phyloP scores from a whole-genome alignment of 2,797 vertebrate species.

The Channallabes apus region DNA sequence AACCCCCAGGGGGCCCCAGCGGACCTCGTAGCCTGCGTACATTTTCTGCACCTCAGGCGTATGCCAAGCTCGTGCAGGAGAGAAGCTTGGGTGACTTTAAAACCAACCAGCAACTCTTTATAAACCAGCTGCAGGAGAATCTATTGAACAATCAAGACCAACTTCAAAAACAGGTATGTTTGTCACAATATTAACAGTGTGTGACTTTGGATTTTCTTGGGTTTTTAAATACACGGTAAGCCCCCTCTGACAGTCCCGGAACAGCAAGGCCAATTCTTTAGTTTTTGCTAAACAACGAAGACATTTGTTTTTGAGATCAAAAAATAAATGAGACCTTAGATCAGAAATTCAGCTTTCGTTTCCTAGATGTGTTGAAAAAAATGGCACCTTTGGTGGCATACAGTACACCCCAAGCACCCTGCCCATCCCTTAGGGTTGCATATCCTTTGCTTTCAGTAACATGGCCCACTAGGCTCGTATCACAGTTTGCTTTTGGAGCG shows the following conservation, averaged over 20 bases:
- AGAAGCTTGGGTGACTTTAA: constrained; percentile 61
- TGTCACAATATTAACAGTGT: neutral
- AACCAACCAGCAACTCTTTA: constrained; percentile 67
- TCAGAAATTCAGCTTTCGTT: neutral
- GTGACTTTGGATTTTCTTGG: neutral
- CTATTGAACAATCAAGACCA: constrained; percentile 72
- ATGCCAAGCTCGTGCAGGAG: constrained; percentile 71
- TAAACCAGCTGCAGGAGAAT: constrained; percentile 71
- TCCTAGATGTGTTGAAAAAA: neutral
- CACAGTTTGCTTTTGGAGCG: neutral
- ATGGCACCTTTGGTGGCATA: neutral
- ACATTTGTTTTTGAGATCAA: neutral
- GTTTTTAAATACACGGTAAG: too few relatives aligned
- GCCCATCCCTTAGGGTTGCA: too few relatives aligned
- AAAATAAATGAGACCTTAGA: neutral
- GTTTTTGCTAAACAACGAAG: neutral
- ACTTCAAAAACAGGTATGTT: constrained; percentile 74
- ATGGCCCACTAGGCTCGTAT: neutral
- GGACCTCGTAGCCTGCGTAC: constrained; percentile 63
- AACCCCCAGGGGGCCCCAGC: constrained; percentile 68
- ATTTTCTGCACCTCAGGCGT: constrained; percentile 66
- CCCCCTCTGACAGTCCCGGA: neutral
- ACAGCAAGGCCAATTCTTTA: neutral
- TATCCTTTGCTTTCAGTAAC: neutral
- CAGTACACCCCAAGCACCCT: too few relatives aligned